Percentiles rank a stretch among this genome's conserved stretches.
These are phyloP conservation scores for Alectura lathami DNA, from an alignment of 2,113 vertebrate genomes.

Conservation along the genomic window DNA sequence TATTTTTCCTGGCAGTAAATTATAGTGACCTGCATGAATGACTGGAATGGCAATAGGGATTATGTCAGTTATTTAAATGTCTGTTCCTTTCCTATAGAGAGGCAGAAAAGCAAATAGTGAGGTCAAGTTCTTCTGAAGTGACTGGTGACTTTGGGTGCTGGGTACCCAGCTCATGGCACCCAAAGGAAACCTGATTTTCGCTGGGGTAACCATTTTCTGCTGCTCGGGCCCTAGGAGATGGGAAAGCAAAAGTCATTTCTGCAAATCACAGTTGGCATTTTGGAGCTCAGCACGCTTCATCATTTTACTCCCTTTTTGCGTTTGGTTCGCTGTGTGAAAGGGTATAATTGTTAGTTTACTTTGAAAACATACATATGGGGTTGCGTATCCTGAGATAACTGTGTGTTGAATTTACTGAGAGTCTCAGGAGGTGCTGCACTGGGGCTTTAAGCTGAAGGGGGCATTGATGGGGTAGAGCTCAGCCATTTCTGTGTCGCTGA, in stretches of 20 bases:
- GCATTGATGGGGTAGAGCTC: background rate
- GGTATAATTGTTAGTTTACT: background rate
- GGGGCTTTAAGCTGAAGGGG: background rate
- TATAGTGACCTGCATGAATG: constrained; percentile 60
- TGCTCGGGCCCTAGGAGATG: background rate
- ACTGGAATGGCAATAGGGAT: constrained; percentile 65
- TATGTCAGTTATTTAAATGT: constrained; percentile 71
- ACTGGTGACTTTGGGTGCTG: background rate
- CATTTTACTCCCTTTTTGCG: background rate
- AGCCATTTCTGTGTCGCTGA: background rate
- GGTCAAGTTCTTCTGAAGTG: background rate
- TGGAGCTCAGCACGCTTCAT: accelerated
- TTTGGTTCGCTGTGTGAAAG: background rate
- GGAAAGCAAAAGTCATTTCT: background rate
- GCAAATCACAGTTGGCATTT: background rate
- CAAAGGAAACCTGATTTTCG: background rate
- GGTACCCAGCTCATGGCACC: background rate
- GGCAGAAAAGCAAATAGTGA: constrained; percentile 57
- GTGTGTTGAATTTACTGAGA: background rate
- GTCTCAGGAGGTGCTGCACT: background rate
- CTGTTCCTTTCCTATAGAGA: constrained; percentile 58
- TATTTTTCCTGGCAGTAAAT: constrained; percentile 70
- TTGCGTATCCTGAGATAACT: background rate
- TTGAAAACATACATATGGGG: background rate
- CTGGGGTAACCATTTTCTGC: background rate